Base-by-base conservation (phyloP, 2,113 vertebrate species). In the Hydrolagus affinis region DNA sequence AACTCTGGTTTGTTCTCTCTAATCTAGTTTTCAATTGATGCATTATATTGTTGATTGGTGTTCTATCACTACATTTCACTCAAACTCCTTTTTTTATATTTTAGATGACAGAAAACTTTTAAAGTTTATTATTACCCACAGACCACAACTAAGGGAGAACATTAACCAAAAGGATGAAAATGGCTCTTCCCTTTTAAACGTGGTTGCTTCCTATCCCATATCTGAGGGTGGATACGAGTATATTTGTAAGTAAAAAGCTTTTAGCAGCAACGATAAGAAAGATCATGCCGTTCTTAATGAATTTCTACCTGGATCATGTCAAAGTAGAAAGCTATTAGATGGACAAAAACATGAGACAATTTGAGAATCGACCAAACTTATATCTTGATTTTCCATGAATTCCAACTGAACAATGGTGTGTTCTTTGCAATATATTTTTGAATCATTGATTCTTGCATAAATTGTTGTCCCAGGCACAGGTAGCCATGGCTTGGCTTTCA, bases 121-220 rank as follows among this genome's bases (percentile, higher is more conserved):
- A 86, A 88, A 15, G 19, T 94, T 92, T 91, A 10, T 95, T 1
- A 85, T 95, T 86, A 69, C 87, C 9, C 66, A 86, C 12, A 92
- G 86, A 25, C 92, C 94, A 0, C 88, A 91, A 73, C 88, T 93
- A 86, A 93, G 90, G 86, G 85, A 87, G 0, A 87, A n/a, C 8
- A 90, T 95, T 86, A 94, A 95, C 87, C 89, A 94, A 85, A 88
- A 89, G 86, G 92, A 95, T 10, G 85, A 88, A 59, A 88, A 92
- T 62, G 94, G 93, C 10, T 86, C 86, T 28, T 94, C 93, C 0
- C 86, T 95, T 60, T 85, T 95, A 56, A 93, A 95, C 1, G 0
- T 94, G 0, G 93, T 93, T 1, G 92, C 93, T 1, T 86, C 71
- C 28, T 86, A 56, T 32, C 44, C n/a, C 17, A 85, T 56, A 6